Conservation (phyloP, 2,888 invertebrate genomes). For the Trichacis sp. region DNA sequence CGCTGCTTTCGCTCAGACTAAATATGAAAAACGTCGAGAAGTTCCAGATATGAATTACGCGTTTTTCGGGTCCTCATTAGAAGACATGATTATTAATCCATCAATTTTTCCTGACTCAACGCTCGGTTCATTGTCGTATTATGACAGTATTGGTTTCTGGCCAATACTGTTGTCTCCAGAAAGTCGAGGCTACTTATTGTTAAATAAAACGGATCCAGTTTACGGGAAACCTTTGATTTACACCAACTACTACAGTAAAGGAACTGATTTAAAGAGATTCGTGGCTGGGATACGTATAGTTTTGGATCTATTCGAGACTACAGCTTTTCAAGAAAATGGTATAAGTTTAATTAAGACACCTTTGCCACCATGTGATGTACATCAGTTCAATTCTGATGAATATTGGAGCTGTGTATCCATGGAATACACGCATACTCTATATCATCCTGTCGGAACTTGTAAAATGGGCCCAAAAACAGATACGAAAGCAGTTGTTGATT, state of each 20-base stretch:
- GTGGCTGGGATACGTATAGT: constrained; percentile 55
- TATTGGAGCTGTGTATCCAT: no score
- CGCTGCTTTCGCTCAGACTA: constrained; percentile 75
- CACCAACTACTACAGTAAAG: no score
- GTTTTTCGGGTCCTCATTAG: constrained; percentile 73
- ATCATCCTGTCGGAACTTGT: constrained; percentile 84
- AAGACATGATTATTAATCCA: no score
- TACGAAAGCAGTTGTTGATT: constrained; percentile 81
- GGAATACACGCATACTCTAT: constrained; percentile 78
- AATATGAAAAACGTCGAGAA: constrained; percentile 66
- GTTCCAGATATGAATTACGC: constrained; percentile 78
- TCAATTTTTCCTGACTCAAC: constrained; percentile 56
- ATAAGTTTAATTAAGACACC: constrained; percentile 81
- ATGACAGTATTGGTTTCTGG: constrained; percentile 35
- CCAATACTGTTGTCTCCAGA: no score
- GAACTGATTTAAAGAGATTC: no score
- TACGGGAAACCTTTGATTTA: constrained; percentile 75
- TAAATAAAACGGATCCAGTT: constrained; percentile 37
- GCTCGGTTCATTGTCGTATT: constrained; percentile 68
- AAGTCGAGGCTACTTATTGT: constrained; percentile 37
- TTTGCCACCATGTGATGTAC: constrained; percentile 82
- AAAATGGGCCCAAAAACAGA: constrained; percentile 86
- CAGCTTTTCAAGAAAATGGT: no score
- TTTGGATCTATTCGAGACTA: constrained; percentile 59
- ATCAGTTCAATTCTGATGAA: constrained; percentile 78